Conservation (phyloP, 2,888 invertebrate genomes). For the Rhynchonema sp. region DNA sequence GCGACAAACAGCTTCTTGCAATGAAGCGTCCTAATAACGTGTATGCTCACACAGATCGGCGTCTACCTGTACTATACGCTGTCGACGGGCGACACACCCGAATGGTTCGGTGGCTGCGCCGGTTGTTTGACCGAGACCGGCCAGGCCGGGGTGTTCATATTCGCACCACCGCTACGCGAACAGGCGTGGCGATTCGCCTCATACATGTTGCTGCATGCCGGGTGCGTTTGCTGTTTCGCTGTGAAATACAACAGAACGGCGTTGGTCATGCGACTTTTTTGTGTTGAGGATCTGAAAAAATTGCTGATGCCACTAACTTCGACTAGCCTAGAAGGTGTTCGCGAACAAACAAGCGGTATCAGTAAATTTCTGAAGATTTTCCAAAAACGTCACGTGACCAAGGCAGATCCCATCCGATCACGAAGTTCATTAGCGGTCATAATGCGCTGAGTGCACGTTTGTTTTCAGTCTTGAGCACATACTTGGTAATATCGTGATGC, state of each 20-base stretch:
- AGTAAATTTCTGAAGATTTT: no score
- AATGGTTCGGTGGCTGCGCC: slow-evolving; percentile 1
- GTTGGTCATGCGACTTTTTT: no score
- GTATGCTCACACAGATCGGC: slow-evolving; percentile 1
- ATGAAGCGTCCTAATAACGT: not conserved
- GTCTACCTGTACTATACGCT: not conserved
- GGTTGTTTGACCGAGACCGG: slow-evolving; percentile 1
- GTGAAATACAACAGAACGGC: not conserved
- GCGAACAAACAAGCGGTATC: no score
- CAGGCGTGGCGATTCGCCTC: slow-evolving; percentile 28
- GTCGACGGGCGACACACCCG: not conserved
- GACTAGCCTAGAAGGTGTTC: no score
- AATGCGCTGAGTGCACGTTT: slow-evolving; percentile 21
- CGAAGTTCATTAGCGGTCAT: no score
- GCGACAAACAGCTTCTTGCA: not conserved
- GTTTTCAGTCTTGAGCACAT: slow-evolving; percentile 24
- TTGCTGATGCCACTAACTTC: no score
- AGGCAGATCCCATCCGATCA: no score
- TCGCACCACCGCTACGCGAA: slow-evolving; percentile 21
- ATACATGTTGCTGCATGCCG: slow-evolving; percentile 29
- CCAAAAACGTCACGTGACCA: no score
- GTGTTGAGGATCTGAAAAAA: no score
- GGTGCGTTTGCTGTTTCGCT: slow-evolving; percentile 14
- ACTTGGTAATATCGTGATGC: slow-evolving; percentile 8
- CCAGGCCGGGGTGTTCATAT: not conserved